Conservation (phyloP, 1,140 invertebrate genomes). For the Choristoneura fumiferana region DNA sequence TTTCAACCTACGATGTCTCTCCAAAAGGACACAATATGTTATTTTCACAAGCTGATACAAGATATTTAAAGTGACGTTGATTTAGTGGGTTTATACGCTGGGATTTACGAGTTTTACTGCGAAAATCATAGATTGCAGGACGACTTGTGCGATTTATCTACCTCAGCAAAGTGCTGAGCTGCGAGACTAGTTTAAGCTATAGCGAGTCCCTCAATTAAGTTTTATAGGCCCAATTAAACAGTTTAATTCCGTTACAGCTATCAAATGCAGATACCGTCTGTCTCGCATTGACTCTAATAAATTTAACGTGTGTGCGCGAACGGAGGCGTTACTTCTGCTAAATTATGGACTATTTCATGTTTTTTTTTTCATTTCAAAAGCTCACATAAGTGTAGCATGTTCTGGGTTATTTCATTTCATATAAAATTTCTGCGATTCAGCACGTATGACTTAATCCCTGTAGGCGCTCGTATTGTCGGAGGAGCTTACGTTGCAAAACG, state of each 20-base stretch:
- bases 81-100: not conserved
- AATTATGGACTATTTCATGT: slow-evolving; percentile 35
- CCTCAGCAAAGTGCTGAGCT: not conserved
- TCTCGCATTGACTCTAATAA: slow-evolving; percentile 32
- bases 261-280: slow-evolving; percentile 30
- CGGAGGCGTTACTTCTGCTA: slow-evolving; percentile 34
- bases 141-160: not conserved
- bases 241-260: slow-evolving; percentile 21
- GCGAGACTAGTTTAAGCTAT: not conserved
- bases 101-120: slow-evolving; percentile 1
- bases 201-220: not conserved
- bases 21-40: slow-evolving; percentile 17
- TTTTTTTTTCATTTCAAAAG: slow-evolving; percentile 28
- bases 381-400: not conserved
- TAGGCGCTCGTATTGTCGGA: slow-evolving; percentile 17
- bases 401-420: slow-evolving; percentile 2
- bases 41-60: not conserved
- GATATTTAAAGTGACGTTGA: slow-evolving; percentile 13
- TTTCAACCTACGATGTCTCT: slow-evolving; percentile 32
- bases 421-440: slow-evolving; percentile 16
- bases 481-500: slow-evolving; percentile 14
- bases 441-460: slow-evolving; percentile 18
- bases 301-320: slow-evolving; percentile 30
- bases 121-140: slow-evolving; percentile 13
- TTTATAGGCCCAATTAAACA: slow-evolving; percentile 6